Base-by-base conservation (phyloP, 2,797 vertebrate genomes). In the Esox lucius region DNA sequence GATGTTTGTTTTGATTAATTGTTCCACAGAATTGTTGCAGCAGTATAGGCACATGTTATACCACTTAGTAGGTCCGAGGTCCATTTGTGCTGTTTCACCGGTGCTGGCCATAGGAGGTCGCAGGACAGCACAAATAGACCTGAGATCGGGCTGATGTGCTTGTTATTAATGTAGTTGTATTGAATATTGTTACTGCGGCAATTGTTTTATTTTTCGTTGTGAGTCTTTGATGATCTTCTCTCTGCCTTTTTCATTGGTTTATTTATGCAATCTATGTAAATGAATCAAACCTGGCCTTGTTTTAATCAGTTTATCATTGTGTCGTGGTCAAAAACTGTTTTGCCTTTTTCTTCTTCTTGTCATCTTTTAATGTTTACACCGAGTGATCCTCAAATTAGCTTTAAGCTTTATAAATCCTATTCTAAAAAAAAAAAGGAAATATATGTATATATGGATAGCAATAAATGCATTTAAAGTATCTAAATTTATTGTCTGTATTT, bases 371-470 rank as follows among this genome's bases (percentile, higher is more conserved):
- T 82, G 83, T 88, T 84, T 83, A 78, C 80, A 68, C 35, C 81
- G 42, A 70, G 80, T 85, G 79, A 84, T 78, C 70, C 71, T 73
- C 39, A 81, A 83, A 76, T 17, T 9, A 59, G 49, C 80, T 87
- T 87, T 78, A 82, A 84, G 66, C 61, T 87, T 56, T 80, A 81
- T 66, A 72, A 79, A 77, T 81, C 79, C 81, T 51, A 26, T 46
- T 76, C 35, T 59, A 79, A 68, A 69, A 77, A 68, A 69, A 77
- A 84, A 81, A 74, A 83, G 72, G 39, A 42, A 42, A 42, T 42
- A 9, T 90, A 79, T 92, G 85, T 88, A 87, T 87, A 89, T 92
- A 81, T 46, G 76, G 75, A 83, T 86, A 88, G 86, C 80, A 92
- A 92, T 92, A 93, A 92, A 93, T 79, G 78, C 49, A 80, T 80